phyloP scores from a whole-genome alignment of 1,140 invertebrate genomes.

The Glomeris maerens region DNA sequence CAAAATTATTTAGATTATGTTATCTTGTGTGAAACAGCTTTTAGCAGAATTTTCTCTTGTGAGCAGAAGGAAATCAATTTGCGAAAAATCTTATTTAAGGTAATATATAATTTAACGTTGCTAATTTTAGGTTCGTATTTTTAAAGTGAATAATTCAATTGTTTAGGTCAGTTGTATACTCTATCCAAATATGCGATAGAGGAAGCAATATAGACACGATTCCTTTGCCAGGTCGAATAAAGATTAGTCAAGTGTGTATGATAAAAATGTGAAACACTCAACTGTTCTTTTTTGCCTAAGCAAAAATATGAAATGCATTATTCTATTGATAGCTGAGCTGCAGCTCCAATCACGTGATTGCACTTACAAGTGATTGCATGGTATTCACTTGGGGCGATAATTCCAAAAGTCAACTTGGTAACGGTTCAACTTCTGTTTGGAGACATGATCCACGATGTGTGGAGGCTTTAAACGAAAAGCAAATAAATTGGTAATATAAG shows the following conservation, averaged over 20 bases:
- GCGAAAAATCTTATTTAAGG: too few relatives aligned
- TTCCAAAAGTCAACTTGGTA: constrained; percentile 49
- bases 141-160: too few relatives aligned
- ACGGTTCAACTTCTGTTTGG: constrained; percentile 40
- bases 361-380: constrained; percentile 46
- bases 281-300: too few relatives aligned
- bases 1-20: background rate
- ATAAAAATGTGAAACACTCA: too few relatives aligned
- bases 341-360: too few relatives aligned
- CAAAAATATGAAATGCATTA: too few relatives aligned
- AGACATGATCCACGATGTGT: constrained; percentile 41
- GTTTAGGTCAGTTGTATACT: constrained; percentile 44
- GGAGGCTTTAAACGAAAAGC: constrained; percentile 43
- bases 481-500: constrained; percentile 38
- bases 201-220: constrained; percentile 39
- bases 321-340: too few relatives aligned
- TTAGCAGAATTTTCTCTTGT: too few relatives aligned
- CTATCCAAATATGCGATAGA: constrained; percentile 39
- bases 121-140: too few relatives aligned
- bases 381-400: constrained; percentile 60
- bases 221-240: constrained; percentile 37
- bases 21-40: background rate
- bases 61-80: too few relatives aligned
- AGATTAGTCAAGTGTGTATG: constrained; percentile 15
- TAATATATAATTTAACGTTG: too few relatives aligned